Conservation (phyloP, 2,797 vertebrate species). For the Notoglanidium macrostoma region DNA sequence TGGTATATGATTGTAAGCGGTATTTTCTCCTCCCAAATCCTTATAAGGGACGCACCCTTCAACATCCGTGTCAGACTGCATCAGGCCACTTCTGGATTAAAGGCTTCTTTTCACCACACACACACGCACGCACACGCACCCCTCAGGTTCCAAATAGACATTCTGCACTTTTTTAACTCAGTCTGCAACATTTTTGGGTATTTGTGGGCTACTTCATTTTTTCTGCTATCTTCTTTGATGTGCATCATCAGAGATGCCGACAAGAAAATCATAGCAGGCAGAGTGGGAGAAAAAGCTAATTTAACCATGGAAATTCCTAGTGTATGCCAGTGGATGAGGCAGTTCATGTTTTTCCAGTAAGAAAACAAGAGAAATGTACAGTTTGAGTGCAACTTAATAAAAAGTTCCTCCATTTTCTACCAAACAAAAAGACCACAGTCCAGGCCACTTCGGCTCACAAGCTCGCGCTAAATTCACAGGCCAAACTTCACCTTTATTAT, state of each 20-base stretch:
- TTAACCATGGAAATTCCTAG: background rate
- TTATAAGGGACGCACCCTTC: slow-evolving; percentile 55
- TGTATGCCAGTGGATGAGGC: background rate
- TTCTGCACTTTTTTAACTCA: slow-evolving; percentile 27
- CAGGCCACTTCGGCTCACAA: background rate
- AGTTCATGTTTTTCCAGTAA: background rate
- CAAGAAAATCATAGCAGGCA: background rate
- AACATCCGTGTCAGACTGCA: slow-evolving; percentile 61
- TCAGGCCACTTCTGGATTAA: slow-evolving; percentile 54
- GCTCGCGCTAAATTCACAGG: background rate
- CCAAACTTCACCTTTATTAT: background rate
- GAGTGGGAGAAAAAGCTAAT: no score
- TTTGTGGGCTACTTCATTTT: slow-evolving; percentile 5
- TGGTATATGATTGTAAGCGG: slow-evolving; percentile 38
- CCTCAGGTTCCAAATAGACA: slow-evolving; percentile 13
- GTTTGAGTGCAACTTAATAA: background rate
- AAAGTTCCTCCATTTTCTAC: background rate
- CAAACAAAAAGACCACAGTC: background rate
- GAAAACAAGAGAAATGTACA: background rate
- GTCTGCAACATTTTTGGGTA: background rate
- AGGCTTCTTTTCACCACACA: slow-evolving; percentile 35
- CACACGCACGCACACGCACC: background rate
- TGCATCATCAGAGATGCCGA: background rate
- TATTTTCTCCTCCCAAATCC: background rate
- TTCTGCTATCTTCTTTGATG: background rate